Evolutionary conservation across 2,888 invertebrate species (phyloP), one percentile per base, ranked within the genome.

Genomic region (Disparrhopalites patrizii): DNA sequence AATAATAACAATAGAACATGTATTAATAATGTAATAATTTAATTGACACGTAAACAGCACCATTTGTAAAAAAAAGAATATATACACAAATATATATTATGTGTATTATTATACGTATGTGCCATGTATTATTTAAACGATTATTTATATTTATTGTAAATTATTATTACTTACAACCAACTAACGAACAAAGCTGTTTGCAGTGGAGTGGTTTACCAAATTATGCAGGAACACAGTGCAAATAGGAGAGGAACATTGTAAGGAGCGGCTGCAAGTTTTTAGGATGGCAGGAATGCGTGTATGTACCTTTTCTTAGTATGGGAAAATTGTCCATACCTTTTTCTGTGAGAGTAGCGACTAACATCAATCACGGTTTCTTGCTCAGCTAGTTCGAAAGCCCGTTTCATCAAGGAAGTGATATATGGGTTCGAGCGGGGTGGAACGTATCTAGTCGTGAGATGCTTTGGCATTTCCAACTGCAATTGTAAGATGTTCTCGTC

Each of bases 401-500:
- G 43, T 62, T 71, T 70, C 28, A 73, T 69, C 8, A 75, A 60
- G 1, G 72, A 71, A 3, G 68, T 68, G 52, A 73, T 68, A 62
- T 70, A 71, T 15, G 75, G 73, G 65, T 75, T 72, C 15, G 68
- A 62, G 33, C 62, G 68, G 3, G 72, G 71, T 15, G 70, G 71
- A 38, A 72, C 68, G 36, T 73, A 73, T 54, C 67, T 65, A 56
- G 65, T 70, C 2, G 71, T 69, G 28, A 69, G 56, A 43, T 66
- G 50, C 47, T 66, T 71, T 30, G 73, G 70, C 52, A 70, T 55
- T 40, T 71, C 70, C n/a, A 72, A 68, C 52, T 70, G 70, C 31
- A 74, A 33, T 62, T 74, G 74, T 8, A 74, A 61, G 54, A 74
- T 72, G 50, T 74, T 74, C 51, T 73, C 73, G 60, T 74, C 71